These are phyloP conservation scores for Cephalopachus bancanus DNA, from an alignment of 2,797 vertebrate genomes.

Conservation along the genomic window DNA sequence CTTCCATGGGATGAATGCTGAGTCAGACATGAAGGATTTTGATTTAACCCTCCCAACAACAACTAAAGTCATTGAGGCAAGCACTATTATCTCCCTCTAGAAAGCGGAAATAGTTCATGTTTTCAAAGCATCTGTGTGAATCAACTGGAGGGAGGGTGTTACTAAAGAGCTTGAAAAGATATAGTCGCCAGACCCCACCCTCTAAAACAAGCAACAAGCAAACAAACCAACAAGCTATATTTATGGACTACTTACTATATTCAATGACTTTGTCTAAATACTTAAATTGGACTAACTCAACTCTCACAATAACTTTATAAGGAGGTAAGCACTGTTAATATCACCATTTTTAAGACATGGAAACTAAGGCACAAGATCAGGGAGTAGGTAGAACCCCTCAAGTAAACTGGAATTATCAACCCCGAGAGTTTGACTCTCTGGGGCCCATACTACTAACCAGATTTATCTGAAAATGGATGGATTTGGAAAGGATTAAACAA, in stretches of 20 bases:
- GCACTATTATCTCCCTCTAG: background rate
- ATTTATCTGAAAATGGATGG: background rate
- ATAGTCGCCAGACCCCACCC: background rate
- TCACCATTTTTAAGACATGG: background rate
- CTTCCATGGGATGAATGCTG: rapidly evolving
- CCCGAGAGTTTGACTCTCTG: no score
- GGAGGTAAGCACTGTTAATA: background rate
- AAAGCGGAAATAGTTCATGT: background rate
- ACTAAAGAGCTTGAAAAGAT: background rate
- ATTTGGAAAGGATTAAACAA: background rate
- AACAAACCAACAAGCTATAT: background rate
- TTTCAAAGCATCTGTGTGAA: background rate
- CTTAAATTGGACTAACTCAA: background rate
- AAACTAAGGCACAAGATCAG: background rate
- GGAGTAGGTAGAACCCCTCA: background rate
- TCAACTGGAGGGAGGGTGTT: background rate
- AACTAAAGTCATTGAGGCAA: background rate
- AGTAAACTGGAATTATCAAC: background rate
- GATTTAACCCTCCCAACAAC: background rate
- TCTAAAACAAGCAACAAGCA: background rate
- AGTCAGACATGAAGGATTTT: background rate
- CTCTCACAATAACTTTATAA: background rate
- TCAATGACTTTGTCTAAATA: background rate
- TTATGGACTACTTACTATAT: background rate
- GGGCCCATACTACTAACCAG: background rate